phyloP scores from a whole-genome alignment of 2,888 invertebrate genomes.

The Stenodema calcarata region DNA sequence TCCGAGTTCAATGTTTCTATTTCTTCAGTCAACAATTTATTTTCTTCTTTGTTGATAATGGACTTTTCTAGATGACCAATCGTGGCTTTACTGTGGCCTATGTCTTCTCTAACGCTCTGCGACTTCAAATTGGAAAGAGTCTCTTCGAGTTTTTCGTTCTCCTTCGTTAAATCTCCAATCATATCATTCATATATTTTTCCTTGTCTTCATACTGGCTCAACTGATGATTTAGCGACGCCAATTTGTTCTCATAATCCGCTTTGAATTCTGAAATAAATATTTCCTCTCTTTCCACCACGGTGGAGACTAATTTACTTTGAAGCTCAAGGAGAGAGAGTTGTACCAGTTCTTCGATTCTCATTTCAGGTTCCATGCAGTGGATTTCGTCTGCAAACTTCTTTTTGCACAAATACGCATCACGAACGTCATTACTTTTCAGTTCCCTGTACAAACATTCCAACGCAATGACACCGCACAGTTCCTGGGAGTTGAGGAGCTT shows the following conservation, averaged over 20 bases:
- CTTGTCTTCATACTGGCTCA: conserved; percentile 45
- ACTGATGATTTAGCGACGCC: background rate
- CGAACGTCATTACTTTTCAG: background rate
- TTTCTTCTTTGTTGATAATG: background rate
- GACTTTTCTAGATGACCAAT: background rate
- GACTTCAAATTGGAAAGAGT: background rate
- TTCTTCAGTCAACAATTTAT: background rate
- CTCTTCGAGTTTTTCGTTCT: conserved; percentile 26
- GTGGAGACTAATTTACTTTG: conserved; percentile 32
- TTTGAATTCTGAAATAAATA: background rate
- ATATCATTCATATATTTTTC: conserved; percentile 28
- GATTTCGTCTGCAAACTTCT: conserved; percentile 41
- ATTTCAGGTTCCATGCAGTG: conserved; percentile 44
- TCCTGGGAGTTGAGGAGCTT: background rate
- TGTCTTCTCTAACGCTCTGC: background rate
- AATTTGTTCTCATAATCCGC: conserved; percentile 43
- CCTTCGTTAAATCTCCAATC: conserved; percentile 31
- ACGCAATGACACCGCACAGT: background rate
- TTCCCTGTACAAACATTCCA: conserved; percentile 14
- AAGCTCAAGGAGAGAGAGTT: conserved; percentile 43
- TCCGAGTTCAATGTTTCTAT: background rate
- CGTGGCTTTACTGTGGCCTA: background rate
- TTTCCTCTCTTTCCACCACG: conserved; percentile 44
- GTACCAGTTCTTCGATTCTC: conserved; percentile 27
- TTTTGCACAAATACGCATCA: conserved; percentile 24